Conservation (phyloP, 23 tunicate genomes). For the Ciona savignyi region DNA sequence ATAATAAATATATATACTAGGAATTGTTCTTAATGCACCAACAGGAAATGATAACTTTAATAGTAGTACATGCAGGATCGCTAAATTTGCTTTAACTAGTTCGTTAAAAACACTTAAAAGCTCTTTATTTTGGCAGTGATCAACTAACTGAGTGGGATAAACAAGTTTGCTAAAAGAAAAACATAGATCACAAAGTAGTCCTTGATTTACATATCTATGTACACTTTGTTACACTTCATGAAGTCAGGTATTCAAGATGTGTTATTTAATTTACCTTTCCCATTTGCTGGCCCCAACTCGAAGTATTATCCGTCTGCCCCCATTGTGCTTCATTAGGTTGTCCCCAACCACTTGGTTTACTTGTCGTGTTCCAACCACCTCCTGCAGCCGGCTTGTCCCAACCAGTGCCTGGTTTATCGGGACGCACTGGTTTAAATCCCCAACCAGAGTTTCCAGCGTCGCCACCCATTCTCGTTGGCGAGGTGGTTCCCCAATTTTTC, state of each 20-base stretch:
- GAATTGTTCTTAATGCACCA: too few species aligned
- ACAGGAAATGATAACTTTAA: too few species aligned
- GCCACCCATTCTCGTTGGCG: slow-evolving; percentile 25
- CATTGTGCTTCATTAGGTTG: slow-evolving; percentile 54
- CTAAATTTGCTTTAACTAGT: too few species aligned
- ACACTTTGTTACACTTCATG: too few species aligned
- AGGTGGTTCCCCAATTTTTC: slow-evolving; percentile 59
- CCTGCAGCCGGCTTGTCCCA: slow-evolving; percentile 6
- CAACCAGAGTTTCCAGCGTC: slow-evolving; percentile 69
- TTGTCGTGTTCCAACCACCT: slow-evolving; percentile 15
- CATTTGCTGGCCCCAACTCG: slow-evolving; percentile 40
- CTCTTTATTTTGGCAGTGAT: too few species aligned
- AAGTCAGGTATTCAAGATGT: too few species aligned
- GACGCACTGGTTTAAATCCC: slow-evolving; percentile 26
- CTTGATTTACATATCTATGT: too few species aligned
- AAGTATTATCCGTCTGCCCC: slow-evolving; percentile 35
- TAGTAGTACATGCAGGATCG: too few species aligned
- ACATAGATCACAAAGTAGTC: not conserved
- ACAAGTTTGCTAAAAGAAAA: not conserved
- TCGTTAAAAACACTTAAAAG: too few species aligned
- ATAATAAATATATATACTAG: too few species aligned
- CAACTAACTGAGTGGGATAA: too few species aligned
- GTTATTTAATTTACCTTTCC: slow-evolving; percentile 11
- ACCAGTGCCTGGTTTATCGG: not conserved
- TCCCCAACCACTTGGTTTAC: slow-evolving; percentile 33